Percentiles rank a stretch among this genome's conserved stretches.
Conservation (phyloP, 2,888 invertebrate genomes). For the Crematogaster levior region DNA sequence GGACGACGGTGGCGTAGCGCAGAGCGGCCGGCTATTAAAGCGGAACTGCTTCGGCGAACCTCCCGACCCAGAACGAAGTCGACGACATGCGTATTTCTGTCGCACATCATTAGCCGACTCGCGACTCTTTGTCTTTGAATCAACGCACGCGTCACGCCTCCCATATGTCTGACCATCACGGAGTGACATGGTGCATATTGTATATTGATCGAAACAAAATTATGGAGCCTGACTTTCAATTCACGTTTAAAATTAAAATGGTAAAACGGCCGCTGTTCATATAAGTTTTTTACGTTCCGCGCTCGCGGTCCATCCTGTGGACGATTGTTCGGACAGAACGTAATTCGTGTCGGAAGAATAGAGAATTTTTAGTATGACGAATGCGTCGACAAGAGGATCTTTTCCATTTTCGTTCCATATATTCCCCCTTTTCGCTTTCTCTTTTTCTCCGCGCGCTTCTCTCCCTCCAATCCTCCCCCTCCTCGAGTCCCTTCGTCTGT, state of each 20-base stretch:
- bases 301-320: neutral
- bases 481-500: neutral
- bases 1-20: neutral
- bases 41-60: constrained; percentile 53
- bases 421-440: constrained; percentile 45
- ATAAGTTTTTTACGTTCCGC: neutral
- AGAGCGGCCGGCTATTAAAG: constrained; percentile 53
- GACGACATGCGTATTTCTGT: constrained; percentile 29
- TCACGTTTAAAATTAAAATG: neutral
- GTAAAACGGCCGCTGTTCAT: neutral
- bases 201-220: neutral
- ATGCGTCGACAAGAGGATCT: constrained; percentile 15
- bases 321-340: neutral
- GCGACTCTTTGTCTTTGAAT: constrained; percentile 19
- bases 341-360: constrained; percentile 11
- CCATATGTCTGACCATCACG: neutral
- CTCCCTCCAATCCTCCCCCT: neutral
- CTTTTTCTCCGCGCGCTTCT: neutral
- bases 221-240: neutral
- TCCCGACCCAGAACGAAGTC: constrained; percentile 4
- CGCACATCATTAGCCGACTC: constrained; percentile 45
- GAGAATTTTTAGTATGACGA: constrained; percentile 21
- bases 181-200: neutral
- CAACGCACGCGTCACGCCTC: neutral
- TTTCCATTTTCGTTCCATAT: constrained; percentile 40